These are phyloP conservation scores for Cichladusa arquata DNA, from an alignment of 2,113 vertebrate genomes.

Conservation along the genomic window DNA sequence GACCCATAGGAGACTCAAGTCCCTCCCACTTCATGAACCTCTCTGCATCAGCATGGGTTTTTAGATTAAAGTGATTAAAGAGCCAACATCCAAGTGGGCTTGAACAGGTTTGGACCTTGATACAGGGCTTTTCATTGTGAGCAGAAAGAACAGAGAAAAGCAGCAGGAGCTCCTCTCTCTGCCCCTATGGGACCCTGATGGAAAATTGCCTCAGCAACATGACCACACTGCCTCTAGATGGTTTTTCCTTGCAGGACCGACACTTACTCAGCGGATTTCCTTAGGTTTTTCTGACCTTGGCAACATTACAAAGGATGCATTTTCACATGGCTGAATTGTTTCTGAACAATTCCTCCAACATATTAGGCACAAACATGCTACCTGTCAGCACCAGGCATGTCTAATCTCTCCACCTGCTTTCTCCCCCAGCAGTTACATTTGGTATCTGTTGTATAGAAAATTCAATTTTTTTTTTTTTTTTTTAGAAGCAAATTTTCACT, in stretches of 20 bases:
- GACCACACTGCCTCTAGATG: not conserved
- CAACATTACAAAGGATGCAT: not conserved
- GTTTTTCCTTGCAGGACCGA: not conserved
- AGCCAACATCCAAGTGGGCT: not conserved
- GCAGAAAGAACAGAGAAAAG: not conserved
- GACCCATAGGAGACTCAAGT: not conserved
- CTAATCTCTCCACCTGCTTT: conserved; percentile 1
- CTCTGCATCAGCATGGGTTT: not conserved
- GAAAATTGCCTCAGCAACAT: not conserved
- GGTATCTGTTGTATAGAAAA: not conserved
- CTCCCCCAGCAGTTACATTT: not conserved
- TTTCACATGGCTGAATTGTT: conserved; percentile 20
- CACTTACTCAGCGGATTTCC: not conserved
- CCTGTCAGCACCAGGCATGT: not conserved
- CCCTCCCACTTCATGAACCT: not conserved
- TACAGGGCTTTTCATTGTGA: not conserved
- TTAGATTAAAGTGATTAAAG: not conserved
- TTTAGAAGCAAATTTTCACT: not conserved
- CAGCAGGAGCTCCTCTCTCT: not conserved
- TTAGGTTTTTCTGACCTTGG: conserved; percentile 24
- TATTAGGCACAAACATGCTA: conserved; percentile 16
- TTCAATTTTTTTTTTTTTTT: not conserved
- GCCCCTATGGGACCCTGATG: not conserved
- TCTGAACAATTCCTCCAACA: not conserved
- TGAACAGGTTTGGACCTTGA: not conserved